Evolutionary conservation across 2,888 invertebrate species (phyloP), one percentile per base, ranked within the genome.

Genomic region (Chironomus riparius): DNA sequence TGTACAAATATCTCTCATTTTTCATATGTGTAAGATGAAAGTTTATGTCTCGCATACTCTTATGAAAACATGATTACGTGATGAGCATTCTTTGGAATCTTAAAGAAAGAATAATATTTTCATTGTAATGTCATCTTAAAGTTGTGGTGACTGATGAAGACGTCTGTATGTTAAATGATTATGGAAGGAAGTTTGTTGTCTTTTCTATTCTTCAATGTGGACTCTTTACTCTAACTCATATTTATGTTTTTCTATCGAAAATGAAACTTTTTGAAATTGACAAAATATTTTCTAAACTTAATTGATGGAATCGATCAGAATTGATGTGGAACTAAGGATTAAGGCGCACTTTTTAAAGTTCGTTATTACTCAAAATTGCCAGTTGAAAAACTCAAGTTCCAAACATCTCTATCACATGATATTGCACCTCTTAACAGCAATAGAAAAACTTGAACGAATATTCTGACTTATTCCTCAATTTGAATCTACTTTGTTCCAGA

Each of bases 161-260:
- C 15, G 61, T 71, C 24, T 13, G 18, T 24, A 15, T 50, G 13
- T 48, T 24, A 21, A 50, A 21, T 70, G 70, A 47, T 70, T 12
- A 12, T 47, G 70, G 10, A 69, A 47, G 13, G 28, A 72, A 72
- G 62, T 72, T 72, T 72, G 72, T 72, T 72, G 72, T 72, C 22
- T 72, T 72, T 61, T 18, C 47, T 6, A 38, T 38, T 38, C 10
- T 38, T 10, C 38, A 38, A 38, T 38, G 38, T 38, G 38, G 38
- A 38, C 38, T 38, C 10, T 38, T 38, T 38, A 1, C 38, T 38
- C 10, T 18, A 3, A 18, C 18, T 68, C 28, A n/a, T 72, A 62
- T 72, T 70, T 70, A 50, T 70, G 70, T 70, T 70, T 24, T 50
- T 50, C 28, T 24, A 68, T 68, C 38, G 68, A 28, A 22, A 68